These are phyloP conservation scores for Athripsodes cinereus DNA, from an alignment of 2,888 invertebrate species.

Conservation along the genomic window DNA sequence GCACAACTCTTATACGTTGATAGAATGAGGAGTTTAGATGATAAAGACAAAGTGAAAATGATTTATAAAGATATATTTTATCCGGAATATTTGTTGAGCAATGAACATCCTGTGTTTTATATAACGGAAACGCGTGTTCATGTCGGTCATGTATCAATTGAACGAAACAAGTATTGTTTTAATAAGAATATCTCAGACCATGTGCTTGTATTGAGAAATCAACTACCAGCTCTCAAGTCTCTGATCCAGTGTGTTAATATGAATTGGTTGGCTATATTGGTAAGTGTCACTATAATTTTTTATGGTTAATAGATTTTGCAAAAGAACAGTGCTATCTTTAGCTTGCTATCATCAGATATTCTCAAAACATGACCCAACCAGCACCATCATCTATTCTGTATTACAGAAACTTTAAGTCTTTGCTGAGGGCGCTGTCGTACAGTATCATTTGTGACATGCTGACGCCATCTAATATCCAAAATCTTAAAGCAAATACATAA, in stretches of 20 bases:
- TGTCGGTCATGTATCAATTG: conserved; percentile 58
- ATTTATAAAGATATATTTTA: conserved; percentile 46
- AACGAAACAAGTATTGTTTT: conserved; percentile 39
- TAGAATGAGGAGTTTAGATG: conserved; percentile 74
- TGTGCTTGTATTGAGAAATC: conserved; percentile 48
- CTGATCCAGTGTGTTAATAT: conserved; percentile 81
- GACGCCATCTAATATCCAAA: too few relatives aligned
- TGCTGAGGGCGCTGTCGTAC: too few relatives aligned
- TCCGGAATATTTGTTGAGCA: conserved; percentile 45
- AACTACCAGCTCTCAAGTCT: conserved; percentile 65
- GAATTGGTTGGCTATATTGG: conserved; percentile 89
- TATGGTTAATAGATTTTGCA: too few relatives aligned
- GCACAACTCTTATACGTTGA: conserved; percentile 79
- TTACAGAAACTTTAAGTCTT: too few relatives aligned
- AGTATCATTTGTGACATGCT: too few relatives aligned
- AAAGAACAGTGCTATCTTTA: too few relatives aligned
- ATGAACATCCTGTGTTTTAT: conserved; percentile 51
- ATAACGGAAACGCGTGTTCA: conserved; percentile 53
- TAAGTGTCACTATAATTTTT: conserved; percentile 47
- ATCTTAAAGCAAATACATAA: too few relatives aligned
- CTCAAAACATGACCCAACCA: too few relatives aligned
- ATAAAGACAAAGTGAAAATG: conserved; percentile 63
- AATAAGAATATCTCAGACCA: conserved; percentile 39
- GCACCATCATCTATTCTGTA: too few relatives aligned
- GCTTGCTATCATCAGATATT: too few relatives aligned